Evolutionary conservation across 2,113 vertebrate species (phyloP).

Genomic region (Naja naja): DNA sequence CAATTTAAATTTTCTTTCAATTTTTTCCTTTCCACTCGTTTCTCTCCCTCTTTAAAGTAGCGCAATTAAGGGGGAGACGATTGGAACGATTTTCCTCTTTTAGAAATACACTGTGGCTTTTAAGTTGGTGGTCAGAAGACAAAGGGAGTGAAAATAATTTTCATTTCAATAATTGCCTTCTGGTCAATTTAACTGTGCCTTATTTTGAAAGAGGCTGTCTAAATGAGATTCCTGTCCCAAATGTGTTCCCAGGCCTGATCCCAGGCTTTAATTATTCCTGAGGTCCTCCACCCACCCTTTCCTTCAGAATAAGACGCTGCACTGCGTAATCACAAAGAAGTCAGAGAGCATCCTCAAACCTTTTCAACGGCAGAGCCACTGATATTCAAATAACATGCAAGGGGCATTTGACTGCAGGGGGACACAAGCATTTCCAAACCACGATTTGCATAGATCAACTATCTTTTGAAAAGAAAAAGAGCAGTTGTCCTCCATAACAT

Average conservation of each 20-base stretch:
- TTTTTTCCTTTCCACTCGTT: accelerated
- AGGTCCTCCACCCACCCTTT: constrained; percentile 47
- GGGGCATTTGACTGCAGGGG: constrained; percentile 88
- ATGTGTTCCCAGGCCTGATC: constrained; percentile 93
- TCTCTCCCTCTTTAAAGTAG: constrained; percentile 53
- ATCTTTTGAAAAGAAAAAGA: constrained; percentile 83
- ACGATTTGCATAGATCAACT: constrained; percentile 95
- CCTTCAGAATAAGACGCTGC: constrained; percentile 96
- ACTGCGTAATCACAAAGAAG: constrained; percentile 99
- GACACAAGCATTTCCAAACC: constrained; percentile 91
- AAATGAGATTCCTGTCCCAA: constrained; percentile 93
- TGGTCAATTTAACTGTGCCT: constrained; percentile 98
- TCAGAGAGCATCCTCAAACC: constrained; percentile 99
- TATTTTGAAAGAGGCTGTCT: constrained; percentile 87
- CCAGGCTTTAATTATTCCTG: constrained; percentile 97
- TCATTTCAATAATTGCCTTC: constrained; percentile 97
- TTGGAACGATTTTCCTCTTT: constrained; percentile 73
- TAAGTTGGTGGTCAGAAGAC: constrained; percentile 83
- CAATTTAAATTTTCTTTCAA: constrained; percentile 70
- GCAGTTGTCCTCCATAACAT: constrained; percentile 89
- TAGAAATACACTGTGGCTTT: constrained; percentile 63
- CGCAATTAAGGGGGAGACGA: constrained; percentile 66
- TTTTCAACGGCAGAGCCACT: constrained; percentile 95
- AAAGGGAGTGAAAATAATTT: constrained; percentile 98
- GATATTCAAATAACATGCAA: constrained; percentile 99